A percentile compares a stretch with the other conserved stretches of the same genome.
These are phyloP conservation scores for Oophaga sylvatica DNA, from an alignment of 2,797 vertebrate genomes.

Conservation along the genomic window DNA sequence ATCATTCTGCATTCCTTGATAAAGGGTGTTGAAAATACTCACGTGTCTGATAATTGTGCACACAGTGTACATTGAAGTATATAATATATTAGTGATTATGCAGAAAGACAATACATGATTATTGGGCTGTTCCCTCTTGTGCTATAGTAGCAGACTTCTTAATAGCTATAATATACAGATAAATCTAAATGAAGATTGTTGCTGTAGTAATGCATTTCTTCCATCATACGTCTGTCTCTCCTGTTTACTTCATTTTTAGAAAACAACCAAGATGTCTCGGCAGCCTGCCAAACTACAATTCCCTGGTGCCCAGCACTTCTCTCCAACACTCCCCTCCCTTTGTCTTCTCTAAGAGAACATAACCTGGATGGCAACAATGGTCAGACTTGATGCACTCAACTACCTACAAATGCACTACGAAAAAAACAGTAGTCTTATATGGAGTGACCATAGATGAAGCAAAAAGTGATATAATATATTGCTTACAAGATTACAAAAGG, in stretches of 20 bases:
- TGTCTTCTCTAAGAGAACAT: background rate
- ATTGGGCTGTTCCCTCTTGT: background rate
- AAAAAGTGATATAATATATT: background rate
- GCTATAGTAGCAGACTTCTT: background rate
- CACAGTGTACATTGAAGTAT: no score
- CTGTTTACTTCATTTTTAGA: slow-evolving; percentile 10
- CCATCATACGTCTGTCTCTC: background rate
- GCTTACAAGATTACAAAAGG: no score
- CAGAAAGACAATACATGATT: background rate
- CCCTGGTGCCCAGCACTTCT: background rate
- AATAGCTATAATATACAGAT: background rate
- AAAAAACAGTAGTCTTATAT: background rate
- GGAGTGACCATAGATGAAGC: background rate
- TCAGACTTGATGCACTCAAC: no score
- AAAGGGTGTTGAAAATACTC: no score
- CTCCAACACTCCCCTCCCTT: background rate
- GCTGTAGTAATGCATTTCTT: background rate
- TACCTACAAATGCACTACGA: background rate
- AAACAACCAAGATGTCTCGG: background rate
- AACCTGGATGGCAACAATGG: background rate
- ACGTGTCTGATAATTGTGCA: background rate
- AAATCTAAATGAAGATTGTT: background rate
- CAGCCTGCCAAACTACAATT: slow-evolving; percentile 7
- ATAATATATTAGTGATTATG: background rate
- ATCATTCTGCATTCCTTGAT: no score